phyloP scores from a whole-genome alignment of 2,113 vertebrate species.

The Pantherophis guttatus region DNA sequence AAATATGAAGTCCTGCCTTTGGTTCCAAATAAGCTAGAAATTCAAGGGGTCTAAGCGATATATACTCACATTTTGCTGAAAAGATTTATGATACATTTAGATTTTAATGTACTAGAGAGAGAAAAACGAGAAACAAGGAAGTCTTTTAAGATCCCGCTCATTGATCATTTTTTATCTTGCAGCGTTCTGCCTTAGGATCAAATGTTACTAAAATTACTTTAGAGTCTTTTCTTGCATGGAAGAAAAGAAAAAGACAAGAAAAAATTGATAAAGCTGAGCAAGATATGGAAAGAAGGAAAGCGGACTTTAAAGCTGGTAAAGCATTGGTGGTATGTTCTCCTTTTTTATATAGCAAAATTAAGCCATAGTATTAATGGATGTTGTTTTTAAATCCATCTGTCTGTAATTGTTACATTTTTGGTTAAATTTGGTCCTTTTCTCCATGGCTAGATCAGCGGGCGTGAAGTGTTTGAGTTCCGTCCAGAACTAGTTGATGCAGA shows the following conservation, averaged over 20 bases:
- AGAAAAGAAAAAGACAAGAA: slow-evolving; percentile 98
- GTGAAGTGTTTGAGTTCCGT: slow-evolving; percentile 95
- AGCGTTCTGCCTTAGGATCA: slow-evolving; percentile 89
- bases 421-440: neutral
- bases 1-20: neutral
- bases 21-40: neutral
- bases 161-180: slow-evolving; percentile 38
- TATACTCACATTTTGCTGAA: neutral
- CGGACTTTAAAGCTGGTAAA: slow-evolving; percentile 94
- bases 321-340: slow-evolving; percentile 81
- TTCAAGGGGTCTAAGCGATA: neutral
- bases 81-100: neutral
- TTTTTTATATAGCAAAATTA: neutral
- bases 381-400: neutral
- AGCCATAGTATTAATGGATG: neutral
- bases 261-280: slow-evolving; percentile 86
- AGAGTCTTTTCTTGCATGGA: slow-evolving; percentile 97
- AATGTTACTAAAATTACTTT: slow-evolving; percentile 96
- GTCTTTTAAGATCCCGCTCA: neutral
- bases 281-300: slow-evolving; percentile 96
- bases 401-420: neutral
- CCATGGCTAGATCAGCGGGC: slow-evolving; percentile 84
- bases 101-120: neutral
- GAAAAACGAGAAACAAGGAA: neutral
- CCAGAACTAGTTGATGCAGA: slow-evolving; percentile 93